phyloP scores from a whole-genome alignment of 2,113 vertebrate genomes.

The Gymnorhina tibicen region DNA sequence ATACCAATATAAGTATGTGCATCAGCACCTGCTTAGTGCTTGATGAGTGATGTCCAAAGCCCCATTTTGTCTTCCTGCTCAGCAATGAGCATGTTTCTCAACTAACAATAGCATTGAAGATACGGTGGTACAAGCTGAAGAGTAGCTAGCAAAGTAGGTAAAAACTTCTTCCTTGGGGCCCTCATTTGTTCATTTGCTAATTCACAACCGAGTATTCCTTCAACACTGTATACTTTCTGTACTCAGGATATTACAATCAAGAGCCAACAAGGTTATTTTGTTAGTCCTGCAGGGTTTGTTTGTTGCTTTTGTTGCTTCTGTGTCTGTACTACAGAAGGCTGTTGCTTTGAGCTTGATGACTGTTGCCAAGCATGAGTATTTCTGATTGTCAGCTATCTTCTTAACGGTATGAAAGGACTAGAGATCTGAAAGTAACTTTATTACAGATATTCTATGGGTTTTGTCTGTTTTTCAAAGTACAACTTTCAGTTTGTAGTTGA shows the following conservation, averaged over 20 bases:
- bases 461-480: not conserved
- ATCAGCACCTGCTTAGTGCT: not conserved
- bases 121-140: not conserved
- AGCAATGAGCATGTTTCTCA: not conserved
- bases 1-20: not conserved
- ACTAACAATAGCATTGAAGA: not conserved
- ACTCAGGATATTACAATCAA: not conserved
- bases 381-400: not conserved
- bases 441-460: not conserved
- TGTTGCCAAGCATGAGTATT: not conserved
- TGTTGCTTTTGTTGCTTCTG: not conserved
- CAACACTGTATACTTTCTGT: not conserved
- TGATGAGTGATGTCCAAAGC: not conserved
- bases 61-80: not conserved
- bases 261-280: not conserved
- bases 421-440: not conserved
- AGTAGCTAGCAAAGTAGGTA: not conserved
- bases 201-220: not conserved
- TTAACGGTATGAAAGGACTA: not conserved
- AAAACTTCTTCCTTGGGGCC: not conserved
- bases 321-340: not conserved
- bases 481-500: not conserved
- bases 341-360: not conserved
- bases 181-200: not conserved
- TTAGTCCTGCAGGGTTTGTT: not conserved